A percentile compares a stretch with the other conserved stretches of the same genome.
Conservation (phyloP, 2,888 invertebrate species). For the Listrodromus nycthemerus region DNA sequence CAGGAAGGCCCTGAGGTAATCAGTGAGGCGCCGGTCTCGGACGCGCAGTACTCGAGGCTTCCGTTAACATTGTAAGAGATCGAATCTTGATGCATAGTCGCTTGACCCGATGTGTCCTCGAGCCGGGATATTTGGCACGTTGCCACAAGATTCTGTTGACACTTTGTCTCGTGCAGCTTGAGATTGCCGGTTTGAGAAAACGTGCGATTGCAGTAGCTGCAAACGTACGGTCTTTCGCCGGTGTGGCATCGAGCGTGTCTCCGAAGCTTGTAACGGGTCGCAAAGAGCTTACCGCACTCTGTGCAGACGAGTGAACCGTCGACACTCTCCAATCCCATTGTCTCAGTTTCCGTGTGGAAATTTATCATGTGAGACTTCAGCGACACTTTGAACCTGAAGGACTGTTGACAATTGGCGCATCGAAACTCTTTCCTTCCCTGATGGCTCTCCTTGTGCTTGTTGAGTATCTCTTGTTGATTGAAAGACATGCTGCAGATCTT, state of each 20-base stretch:
- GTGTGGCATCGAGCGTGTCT: slow-evolving; percentile 80
- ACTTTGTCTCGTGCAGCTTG: slow-evolving; percentile 80
- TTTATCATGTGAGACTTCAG: slow-evolving; percentile 81
- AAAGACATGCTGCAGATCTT: slow-evolving; percentile 82
- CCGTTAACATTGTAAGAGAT: slow-evolving; percentile 13
- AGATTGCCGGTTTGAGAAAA: slow-evolving; percentile 82
- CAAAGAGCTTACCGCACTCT: slow-evolving; percentile 81
- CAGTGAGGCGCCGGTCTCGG: neutral
- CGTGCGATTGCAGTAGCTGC: slow-evolving; percentile 79
- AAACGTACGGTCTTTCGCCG: slow-evolving; percentile 80
- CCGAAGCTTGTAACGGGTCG: slow-evolving; percentile 81
- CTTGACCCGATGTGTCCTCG: slow-evolving; percentile 22
- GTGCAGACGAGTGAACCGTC: slow-evolving; percentile 70
- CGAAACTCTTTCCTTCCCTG: slow-evolving; percentile 80
- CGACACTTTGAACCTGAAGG: slow-evolving; percentile 81
- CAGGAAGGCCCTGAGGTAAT: slow-evolving; percentile 37
- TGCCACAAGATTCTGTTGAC: slow-evolving; percentile 73
- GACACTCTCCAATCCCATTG: slow-evolving; percentile 46
- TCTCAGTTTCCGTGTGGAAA: slow-evolving; percentile 77
- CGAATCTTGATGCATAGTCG: slow-evolving; percentile 25
- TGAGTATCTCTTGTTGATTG: slow-evolving; percentile 81
- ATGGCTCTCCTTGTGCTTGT: slow-evolving; percentile 80
- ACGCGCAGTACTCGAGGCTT: slow-evolving; percentile 36
- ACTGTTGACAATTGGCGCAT: slow-evolving; percentile 81
- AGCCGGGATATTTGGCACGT: slow-evolving; percentile 60